A percentile compares a stretch with the other conserved stretches of the same genome.
These are phyloP conservation scores for Elgaria multicarinata DNA, from an alignment of 2,113 vertebrate genomes.

Conservation along the genomic window DNA sequence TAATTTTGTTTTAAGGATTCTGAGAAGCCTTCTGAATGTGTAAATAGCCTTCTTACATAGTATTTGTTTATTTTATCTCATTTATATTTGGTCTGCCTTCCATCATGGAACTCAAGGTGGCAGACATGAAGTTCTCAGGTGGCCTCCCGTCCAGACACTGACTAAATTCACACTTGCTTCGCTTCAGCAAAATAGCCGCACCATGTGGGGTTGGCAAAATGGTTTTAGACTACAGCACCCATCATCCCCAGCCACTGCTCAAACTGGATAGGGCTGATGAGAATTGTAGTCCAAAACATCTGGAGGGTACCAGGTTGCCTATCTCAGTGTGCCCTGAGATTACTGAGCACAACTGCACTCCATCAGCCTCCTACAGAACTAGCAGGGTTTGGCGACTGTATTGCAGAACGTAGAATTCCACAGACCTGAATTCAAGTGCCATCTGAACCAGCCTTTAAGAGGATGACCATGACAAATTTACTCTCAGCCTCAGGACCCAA, in stretches of 20 bases:
- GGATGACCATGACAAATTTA: neutral
- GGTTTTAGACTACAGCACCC: neutral
- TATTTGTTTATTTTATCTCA: neutral
- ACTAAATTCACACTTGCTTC: neutral
- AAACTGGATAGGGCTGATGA: neutral
- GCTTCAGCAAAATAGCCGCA: neutral
- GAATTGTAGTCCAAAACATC: too few relatives aligned
- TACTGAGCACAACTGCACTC: constrained; percentile 49
- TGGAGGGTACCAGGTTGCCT: too few relatives aligned
- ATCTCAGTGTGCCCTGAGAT: neutral
- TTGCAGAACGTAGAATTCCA: neutral
- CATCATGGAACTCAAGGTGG: neutral
- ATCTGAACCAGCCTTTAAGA: neutral
- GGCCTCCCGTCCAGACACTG: neutral
- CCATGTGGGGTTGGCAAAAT: neutral
- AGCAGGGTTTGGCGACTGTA: too few relatives aligned
- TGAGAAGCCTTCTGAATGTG: constrained; percentile 27
- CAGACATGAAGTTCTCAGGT: neutral
- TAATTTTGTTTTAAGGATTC: neutral
- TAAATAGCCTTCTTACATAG: constrained; percentile 50
- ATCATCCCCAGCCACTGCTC: neutral
- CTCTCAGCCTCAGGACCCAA: neutral
- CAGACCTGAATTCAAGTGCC: neutral
- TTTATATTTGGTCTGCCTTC: neutral
- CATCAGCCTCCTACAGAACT: constrained; percentile 33